These are phyloP conservation scores for Asbolus verrucosus DNA, from an alignment of 1,140 invertebrate species.

Conservation along the genomic window DNA sequence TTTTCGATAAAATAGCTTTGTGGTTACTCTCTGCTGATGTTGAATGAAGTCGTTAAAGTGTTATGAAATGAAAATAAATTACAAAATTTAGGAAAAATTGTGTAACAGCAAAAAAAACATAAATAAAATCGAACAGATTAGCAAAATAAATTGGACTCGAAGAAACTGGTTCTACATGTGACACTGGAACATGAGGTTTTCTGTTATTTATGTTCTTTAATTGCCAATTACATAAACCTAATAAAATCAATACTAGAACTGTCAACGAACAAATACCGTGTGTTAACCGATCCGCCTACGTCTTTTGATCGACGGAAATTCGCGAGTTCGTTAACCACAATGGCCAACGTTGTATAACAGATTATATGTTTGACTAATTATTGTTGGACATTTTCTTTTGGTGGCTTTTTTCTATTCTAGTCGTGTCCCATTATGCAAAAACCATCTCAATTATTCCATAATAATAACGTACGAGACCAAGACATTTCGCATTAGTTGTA, in stretches of 20 bases:
- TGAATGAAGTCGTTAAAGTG: too few species aligned
- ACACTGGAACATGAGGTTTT: neutral
- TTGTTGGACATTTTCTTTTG: conserved; percentile 21
- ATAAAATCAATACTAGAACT: conserved; percentile 1
- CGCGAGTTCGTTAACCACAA: conserved; percentile 31
- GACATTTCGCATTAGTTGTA: conserved; percentile 29
- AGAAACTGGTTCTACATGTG: neutral
- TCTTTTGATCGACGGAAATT: conserved; percentile 20
- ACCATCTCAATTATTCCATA: conserved; percentile 12
- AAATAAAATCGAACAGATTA: too few species aligned
- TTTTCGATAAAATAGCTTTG: too few species aligned
- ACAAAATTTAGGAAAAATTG: too few species aligned
- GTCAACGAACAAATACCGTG: conserved; percentile 1
- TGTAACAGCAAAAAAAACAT: too few species aligned
- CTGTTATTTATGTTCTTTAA: conserved; percentile 4
- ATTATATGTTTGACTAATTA: conserved; percentile 15
- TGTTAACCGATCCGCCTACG: conserved; percentile 17
- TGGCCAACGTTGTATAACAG: conserved; percentile 13
- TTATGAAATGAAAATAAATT: too few species aligned
- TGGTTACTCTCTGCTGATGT: too few species aligned
- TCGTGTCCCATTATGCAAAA: conserved; percentile 23
- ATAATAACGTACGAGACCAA: neutral
- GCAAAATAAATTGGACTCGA: too few species aligned
- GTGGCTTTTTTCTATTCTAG: neutral
- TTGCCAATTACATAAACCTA: conserved; percentile 18